Evolutionary conservation across 1,140 invertebrate species (phyloP), one percentile per base, ranked within the genome.

Genomic region (Physella acuta): DNA sequence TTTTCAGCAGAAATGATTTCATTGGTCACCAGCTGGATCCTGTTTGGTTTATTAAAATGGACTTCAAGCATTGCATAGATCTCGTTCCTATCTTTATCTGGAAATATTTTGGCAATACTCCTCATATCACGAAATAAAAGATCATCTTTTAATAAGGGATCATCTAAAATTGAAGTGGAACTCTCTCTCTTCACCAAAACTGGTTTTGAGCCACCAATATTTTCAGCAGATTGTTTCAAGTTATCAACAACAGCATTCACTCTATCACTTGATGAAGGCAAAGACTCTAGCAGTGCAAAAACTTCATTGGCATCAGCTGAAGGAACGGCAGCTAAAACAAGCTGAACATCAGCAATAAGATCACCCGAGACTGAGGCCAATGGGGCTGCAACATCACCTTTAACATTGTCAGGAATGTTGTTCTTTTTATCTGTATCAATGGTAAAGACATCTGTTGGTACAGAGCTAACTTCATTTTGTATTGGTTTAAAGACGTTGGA

Each of bases 51-150:
- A 52, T 81, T 68, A 75, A 77, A 75, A 64, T 81, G 78, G 24
- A 79, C 81, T 68, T 81, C 79, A 17, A 82, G 65, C 52, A 77
- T 77, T n/a, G 80, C 81, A 74, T 82, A 82, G 11, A 82, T 78
- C 56, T 82, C 81, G 74, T 80, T 79, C 58, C 72, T 68, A 63
- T 82, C 78, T 44, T 68, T 76, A 2, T 79, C 73, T 51, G 80
- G 80, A 63, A 82, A 76, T 39, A 81, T 76, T 70, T 76, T 80
- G n/a, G 75, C 62, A 44, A 82, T 71, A 11, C 68, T 76, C 68
- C 74, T 74, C 74, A 81, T 78, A 66, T 82, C 81, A 58, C 53
- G 70, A 58, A 75, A 80, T 14, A 82, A 62, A 24, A 75, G 76
- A 68, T 82, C 80, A 52, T 75, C 66, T 3, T 62, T 61, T n/a